A percentile compares a stretch with the other conserved stretches of the same genome.
Evolutionary conservation across 2,113 vertebrate species (phyloP).

Genomic region (Crotalus helleri): DNA sequence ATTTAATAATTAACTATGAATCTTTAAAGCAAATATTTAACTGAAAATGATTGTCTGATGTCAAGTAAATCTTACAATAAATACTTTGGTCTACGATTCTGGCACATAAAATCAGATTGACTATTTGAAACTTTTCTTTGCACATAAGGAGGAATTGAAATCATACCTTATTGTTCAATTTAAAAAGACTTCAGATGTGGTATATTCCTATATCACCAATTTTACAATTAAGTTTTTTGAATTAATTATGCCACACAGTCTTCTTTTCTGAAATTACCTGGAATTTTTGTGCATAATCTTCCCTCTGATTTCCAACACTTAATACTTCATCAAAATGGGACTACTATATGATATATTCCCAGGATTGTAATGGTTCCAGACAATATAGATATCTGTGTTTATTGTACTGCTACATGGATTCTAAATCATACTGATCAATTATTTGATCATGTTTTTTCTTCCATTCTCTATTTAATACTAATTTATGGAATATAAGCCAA

Average conservation of each 20-base stretch:
- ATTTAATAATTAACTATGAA: neutral
- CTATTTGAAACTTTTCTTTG: neutral
- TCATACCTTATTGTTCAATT: neutral
- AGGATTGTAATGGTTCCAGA: neutral
- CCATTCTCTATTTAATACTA: neutral
- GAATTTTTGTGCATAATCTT: neutral
- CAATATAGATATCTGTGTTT: neutral
- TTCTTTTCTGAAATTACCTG: neutral
- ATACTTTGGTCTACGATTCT: neutral
- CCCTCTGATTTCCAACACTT: neutral
- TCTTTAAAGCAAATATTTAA: neutral
- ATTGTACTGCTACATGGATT: neutral
- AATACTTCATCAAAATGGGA: neutral
- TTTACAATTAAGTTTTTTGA: neutral
- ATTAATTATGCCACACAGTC: neutral
- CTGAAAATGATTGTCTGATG: neutral
- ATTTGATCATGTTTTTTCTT: neutral
- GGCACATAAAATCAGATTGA: neutral
- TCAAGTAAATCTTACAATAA: neutral
- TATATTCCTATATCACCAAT: neutral
- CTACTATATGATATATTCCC: neutral
- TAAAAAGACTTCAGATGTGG: too few species aligned
- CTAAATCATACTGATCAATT: neutral
- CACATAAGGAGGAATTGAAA: neutral
- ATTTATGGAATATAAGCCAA: neutral